Evolutionary conservation across 2,797 vertebrate species (phyloP), one percentile per base, ranked within the genome.

Genomic region (Cirrhinus mrigala): DNA sequence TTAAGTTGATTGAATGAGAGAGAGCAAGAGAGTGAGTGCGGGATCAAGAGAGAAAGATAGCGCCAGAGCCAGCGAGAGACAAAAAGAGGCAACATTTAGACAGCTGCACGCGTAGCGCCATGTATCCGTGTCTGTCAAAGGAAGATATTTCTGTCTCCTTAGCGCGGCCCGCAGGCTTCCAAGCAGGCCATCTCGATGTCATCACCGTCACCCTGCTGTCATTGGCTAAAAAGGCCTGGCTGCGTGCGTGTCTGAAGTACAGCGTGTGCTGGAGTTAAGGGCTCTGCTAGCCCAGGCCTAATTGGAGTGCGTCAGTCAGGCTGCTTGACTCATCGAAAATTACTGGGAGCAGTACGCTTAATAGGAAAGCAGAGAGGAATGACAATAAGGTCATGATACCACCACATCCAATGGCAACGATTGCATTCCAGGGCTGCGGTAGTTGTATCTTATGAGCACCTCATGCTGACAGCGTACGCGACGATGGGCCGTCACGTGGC

Each of bases 81-180:
- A 85, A 85, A 91, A 91, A 88, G 89, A 92, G 90, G 87, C 91
- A 94, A 92, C 94, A 90, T 93, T 89, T 92, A 94, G 96, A 96
- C 96, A 97, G 96, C 95, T 97, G 96, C 94, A 94, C 87, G 90
- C 94, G 93, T 93, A 93, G 89, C 82, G 44, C 90, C 90, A 85
- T 93, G 93, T 93, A 92, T 94, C 91, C 37, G 92, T 94, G 94
- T 95, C 88, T 92, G 94, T 96, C 95, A 96, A 92, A 94, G 92
- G 87, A 90, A 95, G 95, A 96, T 97, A 96, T 97, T 97, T 97
- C 95, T 95, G 96, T 96, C 95, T 95, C 84, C 88, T 96, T 96
- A 95, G 95, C 93, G 93, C 92, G 94, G 94, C 94, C 94, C 93
- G 88, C 86, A 93, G 92, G 94, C 91, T 90, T 93, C 93, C 93